Base-by-base conservation (phyloP, 2,113 vertebrate species). In the Gasterosteus nipponicus region DNA sequence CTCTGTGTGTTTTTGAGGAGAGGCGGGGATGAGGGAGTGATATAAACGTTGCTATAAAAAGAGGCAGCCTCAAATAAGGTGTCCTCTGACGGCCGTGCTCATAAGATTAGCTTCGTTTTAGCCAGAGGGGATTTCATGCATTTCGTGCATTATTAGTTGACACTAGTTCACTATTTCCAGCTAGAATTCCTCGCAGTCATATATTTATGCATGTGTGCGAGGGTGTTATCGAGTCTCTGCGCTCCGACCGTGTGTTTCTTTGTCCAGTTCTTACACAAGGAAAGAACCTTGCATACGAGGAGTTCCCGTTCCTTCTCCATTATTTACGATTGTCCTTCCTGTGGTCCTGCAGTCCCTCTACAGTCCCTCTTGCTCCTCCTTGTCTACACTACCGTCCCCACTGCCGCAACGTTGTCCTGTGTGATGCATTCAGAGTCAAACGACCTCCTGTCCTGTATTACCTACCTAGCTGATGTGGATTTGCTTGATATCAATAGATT, bases 241-340 rank as follows among this genome's bases (percentile, higher is more conserved):
- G 0, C 53, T 42, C 16, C 29, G 38, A 72, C 5, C 73, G 58
- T 44, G 44, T 74, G 68, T 62, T 69, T 76, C 63, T 38, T 38
- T 62, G 61, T 67, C 54, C 61, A 53, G 53, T 46, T 72, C 18
- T 26, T 77, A 39, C 61, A 72, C 65, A 73, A 56, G n/a, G 44
- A 47, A 69, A 72, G 6, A 84, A 44, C 5, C 5, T 58, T 71
- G 68, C 58, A 11, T 75, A 86, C 11, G 19, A 83, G 78, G 84
- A 87, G 79, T 88, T 91, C 86, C 86, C 81, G 75, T 49, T 44
- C 75, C 73, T 87, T 83, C 63, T 93, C 69, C 67, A 92, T 93
- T 90, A 92, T 93, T 93, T 86, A 92, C 79, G 65, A 73, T 69
- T 73, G 73, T 86, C 69, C 80, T 68, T 70, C 62, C 81, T 47